A percentile compares a stretch with the other conserved stretches of the same genome.
These are phyloP conservation scores for pig (Sus scrofa) DNA, from an alignment of 2,113 vertebrate genomes.

Conservation along the genomic window DNA sequence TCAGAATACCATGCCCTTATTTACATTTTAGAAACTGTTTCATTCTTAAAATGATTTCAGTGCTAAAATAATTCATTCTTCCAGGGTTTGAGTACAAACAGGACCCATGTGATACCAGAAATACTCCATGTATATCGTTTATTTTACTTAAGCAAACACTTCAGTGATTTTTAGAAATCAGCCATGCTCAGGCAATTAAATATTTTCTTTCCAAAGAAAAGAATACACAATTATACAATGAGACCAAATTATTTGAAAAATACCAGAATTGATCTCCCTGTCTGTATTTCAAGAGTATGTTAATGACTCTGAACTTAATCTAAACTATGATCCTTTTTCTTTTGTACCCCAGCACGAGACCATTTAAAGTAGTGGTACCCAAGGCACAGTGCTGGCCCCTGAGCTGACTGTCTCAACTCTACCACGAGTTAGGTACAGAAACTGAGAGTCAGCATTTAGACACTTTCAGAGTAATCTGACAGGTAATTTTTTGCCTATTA, in stretches of 20 bases:
- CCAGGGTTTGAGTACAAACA: constrained; percentile 46
- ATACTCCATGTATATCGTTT: background rate
- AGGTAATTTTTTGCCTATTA: background rate
- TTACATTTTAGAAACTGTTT: constrained; percentile 65
- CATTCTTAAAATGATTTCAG: constrained; percentile 71
- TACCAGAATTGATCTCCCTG: constrained; percentile 4
- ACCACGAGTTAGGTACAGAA: background rate
- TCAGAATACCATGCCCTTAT: constrained; percentile 66
- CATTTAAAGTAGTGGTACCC: background rate
- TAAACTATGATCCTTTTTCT: background rate
- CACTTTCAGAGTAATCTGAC: background rate
- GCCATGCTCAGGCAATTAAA: constrained; percentile 30
- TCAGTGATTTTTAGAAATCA: constrained; percentile 58
- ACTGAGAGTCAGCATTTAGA: background rate
- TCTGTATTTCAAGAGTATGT: background rate
- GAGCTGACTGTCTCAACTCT: rapidly evolving
- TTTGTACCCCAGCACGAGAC: background rate
- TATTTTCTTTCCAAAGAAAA: constrained; percentile 61
- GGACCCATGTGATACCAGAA: background rate
- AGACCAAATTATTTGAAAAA: constrained; percentile 46
- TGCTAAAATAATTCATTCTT: constrained; percentile 59
- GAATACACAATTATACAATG: background rate
- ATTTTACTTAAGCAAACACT: constrained; percentile 69
- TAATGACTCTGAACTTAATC: background rate
- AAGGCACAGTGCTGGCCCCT: background rate